A percentile compares a stretch with the other conserved stretches of the same genome.
Conservation (phyloP, 2,797 vertebrate species). For the Merluccius polli region DNA sequence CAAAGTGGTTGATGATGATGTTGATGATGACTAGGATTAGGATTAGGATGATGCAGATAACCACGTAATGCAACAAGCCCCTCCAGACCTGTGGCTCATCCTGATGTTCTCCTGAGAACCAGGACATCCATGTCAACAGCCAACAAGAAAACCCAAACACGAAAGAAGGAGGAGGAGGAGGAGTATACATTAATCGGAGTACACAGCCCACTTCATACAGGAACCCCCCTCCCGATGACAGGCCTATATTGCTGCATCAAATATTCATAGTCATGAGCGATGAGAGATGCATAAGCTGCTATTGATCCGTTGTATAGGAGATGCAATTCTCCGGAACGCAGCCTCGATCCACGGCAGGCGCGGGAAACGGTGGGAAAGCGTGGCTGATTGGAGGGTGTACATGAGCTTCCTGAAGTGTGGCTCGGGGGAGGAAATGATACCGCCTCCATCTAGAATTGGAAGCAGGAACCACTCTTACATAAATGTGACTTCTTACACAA, state of each 20-base stretch:
- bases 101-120: no score
- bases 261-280: constrained; percentile 65
- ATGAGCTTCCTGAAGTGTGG: constrained; percentile 60
- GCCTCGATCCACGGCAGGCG: constrained; percentile 51
- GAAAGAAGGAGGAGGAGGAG: neutral
- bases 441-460: constrained; percentile 62
- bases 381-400: constrained; percentile 51
- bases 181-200: constrained; percentile 32
- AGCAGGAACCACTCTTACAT: constrained; percentile 65
- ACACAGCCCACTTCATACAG: constrained; percentile 53
- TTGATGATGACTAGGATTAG: neutral
- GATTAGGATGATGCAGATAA: neutral
- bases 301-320: constrained; percentile 62
- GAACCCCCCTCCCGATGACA: constrained; percentile 37
- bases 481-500: constrained; percentile 66
- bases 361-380: constrained; percentile 38
- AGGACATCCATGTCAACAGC: no score
- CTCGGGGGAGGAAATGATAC: constrained; percentile 67
- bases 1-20: neutral
- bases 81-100: constrained; percentile 23
- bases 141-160: neutral
- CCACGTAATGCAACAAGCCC: constrained; percentile 33
- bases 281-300: constrained; percentile 46
- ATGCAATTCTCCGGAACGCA: constrained; percentile 58
- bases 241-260: constrained; percentile 62